Conservation (phyloP, 2,113 vertebrate species). For the Irena cyanogastra region DNA sequence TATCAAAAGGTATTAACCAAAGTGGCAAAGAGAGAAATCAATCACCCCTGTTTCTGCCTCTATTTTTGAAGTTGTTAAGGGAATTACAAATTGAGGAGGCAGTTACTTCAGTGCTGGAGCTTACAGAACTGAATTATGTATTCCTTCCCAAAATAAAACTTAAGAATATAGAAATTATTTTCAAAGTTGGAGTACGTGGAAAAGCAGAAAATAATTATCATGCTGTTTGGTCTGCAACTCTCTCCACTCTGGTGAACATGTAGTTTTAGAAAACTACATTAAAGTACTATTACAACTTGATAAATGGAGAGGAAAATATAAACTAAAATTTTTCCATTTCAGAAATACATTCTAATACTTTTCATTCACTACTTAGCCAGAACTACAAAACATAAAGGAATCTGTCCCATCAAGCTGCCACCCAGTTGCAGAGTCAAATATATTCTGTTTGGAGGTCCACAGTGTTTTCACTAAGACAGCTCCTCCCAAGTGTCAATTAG, state of each 20-base stretch:
- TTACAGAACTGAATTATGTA: not conserved
- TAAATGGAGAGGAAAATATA: not conserved
- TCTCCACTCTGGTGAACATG: not conserved
- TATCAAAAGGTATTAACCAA: not conserved
- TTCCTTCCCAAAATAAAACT: not conserved
- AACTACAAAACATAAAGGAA: not conserved
- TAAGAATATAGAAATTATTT: not conserved
- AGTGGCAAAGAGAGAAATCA: not conserved
- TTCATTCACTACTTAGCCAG: not conserved
- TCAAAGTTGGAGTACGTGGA: not conserved
- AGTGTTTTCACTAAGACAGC: not conserved
- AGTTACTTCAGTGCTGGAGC: not conserved
- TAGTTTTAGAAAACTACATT: not conserved
- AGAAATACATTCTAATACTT: not conserved
- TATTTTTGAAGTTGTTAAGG: not conserved
- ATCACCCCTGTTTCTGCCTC: not conserved
- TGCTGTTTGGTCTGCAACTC: not conserved
- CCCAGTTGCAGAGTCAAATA: not conserved
- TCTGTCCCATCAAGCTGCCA: not conserved
- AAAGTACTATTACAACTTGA: not conserved
- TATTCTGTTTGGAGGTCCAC: not conserved
- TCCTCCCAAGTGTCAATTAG: not conserved
- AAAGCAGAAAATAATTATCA: not conserved
- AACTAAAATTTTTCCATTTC: not conserved
- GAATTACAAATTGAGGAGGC: not conserved